Base-by-base conservation (phyloP, 2,113 vertebrate species). In the Scomber japonicus region DNA sequence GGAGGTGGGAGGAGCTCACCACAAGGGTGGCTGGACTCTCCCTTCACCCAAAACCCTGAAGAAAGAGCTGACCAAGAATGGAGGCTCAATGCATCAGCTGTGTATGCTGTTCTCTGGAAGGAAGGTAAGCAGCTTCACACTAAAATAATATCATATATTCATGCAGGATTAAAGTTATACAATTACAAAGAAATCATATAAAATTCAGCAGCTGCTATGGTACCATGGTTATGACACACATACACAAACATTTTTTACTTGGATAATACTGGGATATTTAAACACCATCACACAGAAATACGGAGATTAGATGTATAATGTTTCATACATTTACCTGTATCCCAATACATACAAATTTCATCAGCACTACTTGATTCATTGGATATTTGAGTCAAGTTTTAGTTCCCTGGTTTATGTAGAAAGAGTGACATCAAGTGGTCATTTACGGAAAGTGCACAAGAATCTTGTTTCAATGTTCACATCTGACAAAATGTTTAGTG, bases 71-170 rank as follows among this genome's bases (percentile, higher is more conserved):
- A 91, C 94, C 66, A 97, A 94, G 72, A 98, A 98, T 0, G 97
- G 97, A 0, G 97, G 97, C 84, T 98, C 97, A 84, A 96, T 98
- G 96, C 97, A 99, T 83, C 98, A 98, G 86, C 96, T 99, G 24
- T 95, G 94, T 1, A 95, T 99, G 93, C 96, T 99, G 59, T 98
- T 99, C 75, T 97, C 96, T 0, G 97, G 97, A 11, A 95, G 97
- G 85, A 99, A 98, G 96, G 98, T 99, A 93, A 35, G 95, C 53
- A 63, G 30, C 5, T 3, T 46, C 51, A 64, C 64, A 54, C 53
- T 73, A 7, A 67, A 49, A 30, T 9, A 8, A 51, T 30, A 13
- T 27, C 31, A 56, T 1, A 16, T 12, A 4, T 11, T 16, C 5
- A 59, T 31, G 24, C 3, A 49, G 16, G 11, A 30, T 46, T 11